Base-by-base conservation (phyloP, 2,888 invertebrate species). In the Macrophya annulata region DNA sequence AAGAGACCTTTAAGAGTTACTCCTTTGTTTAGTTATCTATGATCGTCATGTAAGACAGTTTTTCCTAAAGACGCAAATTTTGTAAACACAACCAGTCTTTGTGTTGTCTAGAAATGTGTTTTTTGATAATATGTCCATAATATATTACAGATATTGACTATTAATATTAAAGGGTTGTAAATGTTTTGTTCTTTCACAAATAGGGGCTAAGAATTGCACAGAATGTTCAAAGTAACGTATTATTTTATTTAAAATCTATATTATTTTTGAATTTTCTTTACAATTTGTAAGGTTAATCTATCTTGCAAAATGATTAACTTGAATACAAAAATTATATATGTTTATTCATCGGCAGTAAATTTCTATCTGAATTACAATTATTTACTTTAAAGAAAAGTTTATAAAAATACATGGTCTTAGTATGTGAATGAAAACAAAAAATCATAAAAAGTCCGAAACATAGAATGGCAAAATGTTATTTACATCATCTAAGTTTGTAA, bases 141-240 rank as follows among this genome's bases (percentile, higher is more conserved):
- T 43, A 45, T 12, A 74, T 45, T 45, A 43, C 17, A 21, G n/a
- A 74, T 17, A 25, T 21, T 4, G 45, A 12, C 12, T 68, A 25
- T 45, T 74, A 8, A 31, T 37, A 51, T 31, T 31, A 0, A 31
- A 51, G 25, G 48, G 15, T 77, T n/a, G 31, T 77, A 31, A 6
- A 37, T n/a, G 37, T 31, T 37, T 40, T n/a, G 5, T 77, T 77
- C 31, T 51, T 6, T n/a, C 25, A 31, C 43, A 77, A 6, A 31
- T 76, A 25, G 81, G 81, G 43, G n/a, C 21, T 25, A 51, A 40
- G 37, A 43, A 59, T 62, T 81, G 62, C 15, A 40, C 81, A 40
- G 81, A 1, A 59, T 81, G 6, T 81, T 62, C 12, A 43, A 21
- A 25, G 31, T 81, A 21, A 5, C n/a, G 21, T 43, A 43, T 43